Conservation (phyloP, 2,797 vertebrate species). For the Furcifer pardalis region DNA sequence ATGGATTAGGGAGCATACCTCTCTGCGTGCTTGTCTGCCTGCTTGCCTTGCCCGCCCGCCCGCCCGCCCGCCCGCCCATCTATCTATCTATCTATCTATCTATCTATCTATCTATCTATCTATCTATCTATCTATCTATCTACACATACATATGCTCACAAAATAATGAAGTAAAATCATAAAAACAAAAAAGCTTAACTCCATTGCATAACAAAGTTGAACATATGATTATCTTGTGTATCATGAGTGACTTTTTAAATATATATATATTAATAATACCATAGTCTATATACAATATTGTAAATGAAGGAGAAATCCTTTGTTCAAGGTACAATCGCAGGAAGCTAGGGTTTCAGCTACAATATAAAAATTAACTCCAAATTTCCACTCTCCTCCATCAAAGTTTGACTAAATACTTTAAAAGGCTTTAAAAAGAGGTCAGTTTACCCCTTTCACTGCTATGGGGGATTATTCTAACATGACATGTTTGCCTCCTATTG, state of each 20-base stretch:
- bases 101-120: no score
- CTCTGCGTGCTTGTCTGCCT: no score
- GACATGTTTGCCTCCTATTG: slow-evolving; percentile 82
- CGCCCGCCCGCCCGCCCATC: no score
- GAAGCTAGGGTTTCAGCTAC: slow-evolving; percentile 57
- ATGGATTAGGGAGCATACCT: no score
- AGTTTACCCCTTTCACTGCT: slow-evolving; percentile 69
- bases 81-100: no score
- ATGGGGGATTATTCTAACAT: slow-evolving; percentile 81
- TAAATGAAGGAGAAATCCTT: slow-evolving; percentile 32
- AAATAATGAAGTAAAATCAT: not conserved
- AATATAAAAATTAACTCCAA: slow-evolving; percentile 70
- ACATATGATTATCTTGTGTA: not conserved
- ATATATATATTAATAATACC: not conserved
- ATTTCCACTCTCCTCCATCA: slow-evolving; percentile 64
- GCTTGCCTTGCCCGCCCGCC: no score
- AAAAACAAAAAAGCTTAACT: not conserved
- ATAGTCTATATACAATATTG: not conserved
- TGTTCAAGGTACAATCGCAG: slow-evolving; percentile 50
- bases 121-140: not conserved
- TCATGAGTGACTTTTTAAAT: not conserved
- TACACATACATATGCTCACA: not conserved
- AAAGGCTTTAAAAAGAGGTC: slow-evolving; percentile 71
- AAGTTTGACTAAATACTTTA: slow-evolving; percentile 77
- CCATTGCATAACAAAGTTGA: not conserved